Evolutionary conservation across 2,113 vertebrate genomes (phyloP), one percentile per base, ranked within the genome.

Genomic region (Ptyas mucosa): DNA sequence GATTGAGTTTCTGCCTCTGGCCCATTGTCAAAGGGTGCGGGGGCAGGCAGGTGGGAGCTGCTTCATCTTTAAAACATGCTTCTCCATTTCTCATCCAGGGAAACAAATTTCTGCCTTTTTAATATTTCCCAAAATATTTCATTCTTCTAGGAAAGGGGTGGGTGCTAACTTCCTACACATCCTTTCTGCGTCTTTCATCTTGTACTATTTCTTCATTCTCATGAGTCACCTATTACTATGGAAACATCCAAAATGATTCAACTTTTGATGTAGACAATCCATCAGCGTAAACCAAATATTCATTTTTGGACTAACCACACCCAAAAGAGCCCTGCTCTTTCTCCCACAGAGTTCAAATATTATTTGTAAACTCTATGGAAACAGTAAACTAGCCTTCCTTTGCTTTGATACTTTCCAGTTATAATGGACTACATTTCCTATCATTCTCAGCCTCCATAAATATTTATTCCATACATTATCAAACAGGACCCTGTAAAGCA

Each of bases 161-260:
- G 43, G 43, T 46, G 43, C 43, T 46, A 46, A 46, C 43, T 46
- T 46, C 43, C 43, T 46, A 46, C 43, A 46, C 43, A 92, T 86
- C 51, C n/a, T 95, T 97, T 96, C 92, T 94, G 87, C 0, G 3
- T 11, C 86, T 49, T 91, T 81, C 88, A 43, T 43, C 46, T 46
- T 54, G 1, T 0, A 1, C 75, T 94, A 7, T 7, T 87, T 90
- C n/a, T 29, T 58, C 93, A 69, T 57, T 43, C 0, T 89, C 24
- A 24, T 96, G 95, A 97, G 89, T 97, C 97, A 95, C 55, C 8
- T 29, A 91, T 95, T 55, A 49, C 95, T 4, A 0, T 46, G 85
- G 96, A 92, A 93, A 96, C 90, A 10, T 87, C 94, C 96, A 92
- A 92, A 95, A 94, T 89, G 12, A 89, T 75, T 95, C 92, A 46